phyloP scores from a whole-genome alignment of 1,140 invertebrate species.

The Elymnias hypermnestra region DNA sequence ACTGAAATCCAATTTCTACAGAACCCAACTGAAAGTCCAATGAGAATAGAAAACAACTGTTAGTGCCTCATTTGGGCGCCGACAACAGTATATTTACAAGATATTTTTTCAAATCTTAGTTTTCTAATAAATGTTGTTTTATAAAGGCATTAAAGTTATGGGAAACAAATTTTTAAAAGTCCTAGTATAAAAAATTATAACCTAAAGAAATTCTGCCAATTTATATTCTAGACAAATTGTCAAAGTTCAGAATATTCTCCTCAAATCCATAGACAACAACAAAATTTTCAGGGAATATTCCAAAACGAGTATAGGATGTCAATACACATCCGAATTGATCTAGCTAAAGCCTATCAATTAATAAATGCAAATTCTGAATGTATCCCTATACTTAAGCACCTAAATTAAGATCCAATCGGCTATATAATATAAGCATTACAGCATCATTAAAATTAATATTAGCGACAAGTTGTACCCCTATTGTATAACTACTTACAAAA shows the following conservation, averaged over 20 bases:
- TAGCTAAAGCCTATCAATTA: conserved; percentile 17
- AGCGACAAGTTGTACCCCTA: conserved; percentile 30
- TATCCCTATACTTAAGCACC: conserved; percentile 7
- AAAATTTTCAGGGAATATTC: conserved; percentile 60
- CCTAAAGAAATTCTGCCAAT: conserved; percentile 22
- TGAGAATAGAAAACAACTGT: conserved; percentile 34
- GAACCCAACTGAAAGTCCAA: conserved; percentile 73
- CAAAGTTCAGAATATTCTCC: conserved; percentile 65
- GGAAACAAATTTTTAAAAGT: no score
- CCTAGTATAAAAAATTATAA: no score
- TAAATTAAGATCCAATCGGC: conserved; percentile 9
- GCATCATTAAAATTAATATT: conserved; percentile 16
- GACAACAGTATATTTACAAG: conserved; percentile 60
- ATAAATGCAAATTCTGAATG: conserved; percentile 33
- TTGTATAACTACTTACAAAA: conserved; percentile 46
- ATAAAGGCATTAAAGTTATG: conserved; percentile 10
- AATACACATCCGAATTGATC: conserved; percentile 15
- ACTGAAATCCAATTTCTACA: conserved; percentile 43
- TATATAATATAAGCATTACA: conserved; percentile 16
- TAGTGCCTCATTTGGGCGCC: conserved; percentile 32
- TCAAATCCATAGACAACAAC: conserved; percentile 36
- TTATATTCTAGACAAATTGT: conserved; percentile 24
- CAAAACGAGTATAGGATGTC: conserved; percentile 46
- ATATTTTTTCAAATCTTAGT: conserved; percentile 8
- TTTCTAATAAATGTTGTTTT: conserved; percentile 3